Evolutionary conservation across 2,888 invertebrate genomes (phyloP), one percentile per base, ranked within the genome.

Genomic region (Monoplex corrugatus): DNA sequence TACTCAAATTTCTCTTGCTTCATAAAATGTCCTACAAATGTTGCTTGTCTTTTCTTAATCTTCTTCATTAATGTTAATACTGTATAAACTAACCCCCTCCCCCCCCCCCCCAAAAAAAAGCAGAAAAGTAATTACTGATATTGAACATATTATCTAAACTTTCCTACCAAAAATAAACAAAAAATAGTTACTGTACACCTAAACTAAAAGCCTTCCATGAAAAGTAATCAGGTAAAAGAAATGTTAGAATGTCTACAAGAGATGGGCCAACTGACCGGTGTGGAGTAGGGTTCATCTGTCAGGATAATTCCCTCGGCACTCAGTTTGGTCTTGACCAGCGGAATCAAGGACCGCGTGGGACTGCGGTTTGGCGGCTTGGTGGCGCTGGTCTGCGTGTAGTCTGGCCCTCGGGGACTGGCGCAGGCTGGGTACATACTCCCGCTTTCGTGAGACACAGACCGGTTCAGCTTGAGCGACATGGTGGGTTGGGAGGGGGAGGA

Each of bases 251-350:
- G n/a, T n/a, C n/a, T n/a, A n/a, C n/a, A n/a, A n/a, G n/a, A n/a
- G n/a, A n/a, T n/a, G n/a, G n/a, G 68, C 68, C 44, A 43, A 92
- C 93, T 92, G 89, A 95, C 95, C 91, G 93, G 90, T 87, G 94
- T 93, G 78, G 95, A 94, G 91, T 96, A 96, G 28, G 96, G 96
- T 89, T 95, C 94, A 84, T 93, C 91, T 38, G 95, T 93, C 19
- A 96, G 92, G 89, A 96, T 95, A 87, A 96, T 96, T 68, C 92
- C 93, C 89, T 96, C 96, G n/a, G 93, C 93, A 8, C 94, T 94
- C 87, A 96, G 92, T 91, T 95, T 95, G 44, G 94, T 93, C 72
- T 94, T 94, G 44, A 96, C 92, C 68, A 94, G 91, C 19, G 94
- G 94, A 86, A 95, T 94, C 84, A 95, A 92, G 44, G 95, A 94